These are phyloP conservation scores for Cynopterus brachyotis DNA, from an alignment of 2,113 vertebrate species.

Conservation along the genomic window DNA sequence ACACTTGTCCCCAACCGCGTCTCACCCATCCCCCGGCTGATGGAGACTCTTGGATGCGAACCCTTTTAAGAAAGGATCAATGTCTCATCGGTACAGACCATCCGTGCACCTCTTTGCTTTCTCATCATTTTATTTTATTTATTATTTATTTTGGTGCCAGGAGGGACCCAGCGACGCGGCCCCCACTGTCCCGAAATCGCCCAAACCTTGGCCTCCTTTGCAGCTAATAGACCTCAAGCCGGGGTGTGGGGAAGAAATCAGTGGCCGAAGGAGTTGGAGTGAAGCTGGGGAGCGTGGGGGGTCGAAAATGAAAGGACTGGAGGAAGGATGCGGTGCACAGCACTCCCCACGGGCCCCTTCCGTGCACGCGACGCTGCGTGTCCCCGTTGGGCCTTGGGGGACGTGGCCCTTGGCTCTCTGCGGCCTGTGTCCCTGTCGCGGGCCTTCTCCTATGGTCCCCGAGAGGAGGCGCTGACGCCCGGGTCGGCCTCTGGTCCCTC, in stretches of 20 bases:
- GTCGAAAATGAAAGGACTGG: not conserved
- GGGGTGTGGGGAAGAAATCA: not conserved
- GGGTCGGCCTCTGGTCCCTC: constrained; percentile 15
- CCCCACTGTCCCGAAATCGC: not conserved
- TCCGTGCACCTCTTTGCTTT: constrained; percentile 43
- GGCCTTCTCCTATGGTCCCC: constrained; percentile 12
- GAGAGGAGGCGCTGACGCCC: constrained; percentile 74
- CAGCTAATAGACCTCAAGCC: constrained; percentile 36
- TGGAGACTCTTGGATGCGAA: not conserved
- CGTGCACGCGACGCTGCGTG: accelerated
- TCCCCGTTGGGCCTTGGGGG: not conserved
- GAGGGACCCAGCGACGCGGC: not conserved
- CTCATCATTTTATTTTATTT: not conserved
- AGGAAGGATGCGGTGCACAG: not conserved
- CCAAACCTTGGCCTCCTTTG: constrained; percentile 63
- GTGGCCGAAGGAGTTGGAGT: not conserved
- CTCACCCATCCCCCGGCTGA: not conserved
- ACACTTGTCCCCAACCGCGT: too few species aligned
- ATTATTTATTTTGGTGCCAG: not conserved
- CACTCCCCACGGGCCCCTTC: too few species aligned
- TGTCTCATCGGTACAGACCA: not conserved
- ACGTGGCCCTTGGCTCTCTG: not conserved
- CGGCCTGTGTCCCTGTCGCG: not conserved
- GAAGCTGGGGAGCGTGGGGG: not conserved
- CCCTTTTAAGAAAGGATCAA: constrained; percentile 38